Base-by-base conservation (phyloP, 2,113 vertebrate species). In the Vanacampus margaritifer region DNA sequence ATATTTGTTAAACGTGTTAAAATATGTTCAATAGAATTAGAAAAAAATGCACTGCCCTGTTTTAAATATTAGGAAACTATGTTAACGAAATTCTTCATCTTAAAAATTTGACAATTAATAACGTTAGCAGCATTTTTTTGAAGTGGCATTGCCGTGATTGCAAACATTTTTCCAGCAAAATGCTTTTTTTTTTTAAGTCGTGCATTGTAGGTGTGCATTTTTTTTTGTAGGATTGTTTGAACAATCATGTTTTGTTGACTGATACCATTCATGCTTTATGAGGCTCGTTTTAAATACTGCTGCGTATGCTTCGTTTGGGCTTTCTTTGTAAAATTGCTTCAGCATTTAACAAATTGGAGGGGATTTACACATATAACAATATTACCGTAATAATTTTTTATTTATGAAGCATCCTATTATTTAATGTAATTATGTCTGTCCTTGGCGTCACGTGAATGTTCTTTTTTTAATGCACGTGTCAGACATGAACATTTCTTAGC, bases 241-340 rank as follows among this genome's bases (percentile, higher is more conserved):
- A 94, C 93, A 98, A 98, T 98, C 96, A 94, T 94, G 93, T 93
- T 92, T 92, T 94, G 92, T 94, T 96, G 95, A 94, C 95, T 96
- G 95, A 93, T 94, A 95, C 93, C 94, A 94, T 95, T 98, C 95
- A 95, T 83, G 88, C 93, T 90, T 92, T 91, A 95, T 98, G 94
- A 95, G 95, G 93, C 91, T 93, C 94, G 92, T 94, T 98, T 95
- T 96, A 94, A 98, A 98, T 97, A 96, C 93, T 97, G 95, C 97
- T 97, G 94, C 95, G 92, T 94, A 93, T 94, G 92, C 83, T 93
- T 90, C 90, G 92, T 92, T n/a, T 93, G 93, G 94, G 94, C 94
- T 91, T 94, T 10, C 32, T 59, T 90, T 90, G 91, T 94, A 93
- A 98, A 98, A 98, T 98, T 51, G 48, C 48, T 23, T 51, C 9